A percentile compares a stretch with the other conserved stretches of the same genome.
phyloP scores from a whole-genome alignment of 2,888 invertebrate genomes.

The Nezara viridula region DNA sequence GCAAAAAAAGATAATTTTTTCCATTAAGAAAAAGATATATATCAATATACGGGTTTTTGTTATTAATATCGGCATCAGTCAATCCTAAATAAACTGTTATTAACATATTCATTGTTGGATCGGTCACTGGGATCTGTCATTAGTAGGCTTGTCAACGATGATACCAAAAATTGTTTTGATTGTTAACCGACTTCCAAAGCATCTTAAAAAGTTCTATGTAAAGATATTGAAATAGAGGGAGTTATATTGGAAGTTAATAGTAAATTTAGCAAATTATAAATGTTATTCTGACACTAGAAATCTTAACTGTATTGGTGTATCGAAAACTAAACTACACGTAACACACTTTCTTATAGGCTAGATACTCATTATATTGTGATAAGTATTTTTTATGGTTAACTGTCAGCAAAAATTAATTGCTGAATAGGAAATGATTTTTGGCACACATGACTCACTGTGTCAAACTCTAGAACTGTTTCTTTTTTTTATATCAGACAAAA shows the following conservation, averaged over 20 bases:
- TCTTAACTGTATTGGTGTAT: too few relatives aligned
- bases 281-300: background rate
- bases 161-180: background rate
- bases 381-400: background rate
- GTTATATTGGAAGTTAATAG: background rate
- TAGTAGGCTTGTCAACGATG: background rate
- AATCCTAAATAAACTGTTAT: too few relatives aligned
- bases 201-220: background rate
- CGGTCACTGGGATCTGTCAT: background rate
- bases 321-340: too few relatives aligned
- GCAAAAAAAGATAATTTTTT: too few relatives aligned
- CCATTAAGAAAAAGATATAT: too few relatives aligned
- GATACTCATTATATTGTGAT: too few relatives aligned
- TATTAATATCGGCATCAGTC: too few relatives aligned
- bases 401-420: background rate
- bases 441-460: background rate
- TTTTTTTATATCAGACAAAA: background rate
- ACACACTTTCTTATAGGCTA: too few relatives aligned
- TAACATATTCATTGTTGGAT: background rate
- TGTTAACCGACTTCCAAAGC: background rate
- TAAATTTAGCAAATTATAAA: background rate
- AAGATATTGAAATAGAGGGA: background rate
- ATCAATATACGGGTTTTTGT: too few relatives aligned
- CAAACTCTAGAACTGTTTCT: background rate
- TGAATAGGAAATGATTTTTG: background rate